Evolutionary conservation across 2,888 invertebrate species (phyloP).

Genomic region (Agrochola litura): DNA sequence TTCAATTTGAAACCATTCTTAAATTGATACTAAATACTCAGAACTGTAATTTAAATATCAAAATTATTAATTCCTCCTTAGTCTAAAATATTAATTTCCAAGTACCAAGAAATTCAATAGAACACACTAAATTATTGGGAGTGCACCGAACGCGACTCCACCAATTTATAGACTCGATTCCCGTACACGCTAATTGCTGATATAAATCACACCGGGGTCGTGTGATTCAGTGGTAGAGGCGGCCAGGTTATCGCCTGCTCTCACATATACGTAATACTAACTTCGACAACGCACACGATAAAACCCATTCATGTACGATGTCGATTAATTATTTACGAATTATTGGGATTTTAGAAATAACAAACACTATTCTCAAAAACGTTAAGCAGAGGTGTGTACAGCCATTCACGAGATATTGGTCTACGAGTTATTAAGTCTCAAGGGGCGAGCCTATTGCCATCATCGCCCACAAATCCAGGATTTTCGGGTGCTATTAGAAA

Average conservation of each 20-base stretch:
- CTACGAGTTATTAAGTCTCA: not conserved
- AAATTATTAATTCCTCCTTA: not conserved
- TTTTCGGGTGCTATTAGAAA: not conserved
- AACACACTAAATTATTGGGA: constrained; percentile 40
- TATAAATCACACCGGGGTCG: constrained; percentile 81
- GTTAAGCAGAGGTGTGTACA: not conserved
- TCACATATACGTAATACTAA: constrained; percentile 44
- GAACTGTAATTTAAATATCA: too few species aligned
- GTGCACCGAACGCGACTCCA: constrained; percentile 47
- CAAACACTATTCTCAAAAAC: not conserved
- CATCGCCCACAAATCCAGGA: too few species aligned
- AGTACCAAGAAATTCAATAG: constrained; percentile 48
- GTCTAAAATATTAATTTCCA: constrained; percentile 31
- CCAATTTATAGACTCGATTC: constrained; percentile 72
- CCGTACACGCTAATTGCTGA: constrained; percentile 78
- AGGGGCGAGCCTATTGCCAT: not conserved
- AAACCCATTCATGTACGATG: constrained; percentile 44
- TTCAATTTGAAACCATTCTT: not conserved
- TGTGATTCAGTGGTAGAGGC: constrained; percentile 75
- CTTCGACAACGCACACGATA: constrained; percentile 33
- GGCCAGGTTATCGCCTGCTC: constrained; percentile 80
- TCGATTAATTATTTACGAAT: constrained; percentile 5
- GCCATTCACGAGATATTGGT: not conserved
- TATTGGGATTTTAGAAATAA: not conserved
- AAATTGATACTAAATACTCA: too few species aligned